phyloP scores from a whole-genome alignment of 1,140 invertebrate species.

The Meloidogyne hapla region DNA sequence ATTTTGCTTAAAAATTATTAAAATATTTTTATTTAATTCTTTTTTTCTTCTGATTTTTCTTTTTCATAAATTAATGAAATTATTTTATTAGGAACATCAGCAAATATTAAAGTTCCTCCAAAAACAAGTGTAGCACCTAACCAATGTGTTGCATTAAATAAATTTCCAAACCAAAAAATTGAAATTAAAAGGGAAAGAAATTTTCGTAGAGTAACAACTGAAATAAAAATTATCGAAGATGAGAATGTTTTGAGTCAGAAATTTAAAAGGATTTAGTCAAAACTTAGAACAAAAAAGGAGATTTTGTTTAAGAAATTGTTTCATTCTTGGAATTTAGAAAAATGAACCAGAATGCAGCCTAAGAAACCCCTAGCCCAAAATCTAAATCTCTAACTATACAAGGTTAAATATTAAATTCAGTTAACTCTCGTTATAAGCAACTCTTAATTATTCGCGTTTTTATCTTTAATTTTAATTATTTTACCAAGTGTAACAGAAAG shows the following conservation, averaged over 20 bases:
- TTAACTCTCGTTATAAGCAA: neutral
- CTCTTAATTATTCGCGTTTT: too few relatives aligned
- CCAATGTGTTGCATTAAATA: slow-evolving; percentile 89
- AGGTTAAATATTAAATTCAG: too few relatives aligned
- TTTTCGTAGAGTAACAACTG: slow-evolving; percentile 87
- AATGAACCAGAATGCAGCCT: too few relatives aligned
- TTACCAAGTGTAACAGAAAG: slow-evolving; percentile 81
- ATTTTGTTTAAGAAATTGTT: too few relatives aligned
- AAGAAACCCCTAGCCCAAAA: too few relatives aligned
- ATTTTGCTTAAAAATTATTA: too few relatives aligned
- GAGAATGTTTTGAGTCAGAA: too few relatives aligned
- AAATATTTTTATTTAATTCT: slow-evolving; percentile 14
- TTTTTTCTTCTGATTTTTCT: neutral
- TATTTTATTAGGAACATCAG: slow-evolving; percentile 28
- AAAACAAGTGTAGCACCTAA: slow-evolving; percentile 86
- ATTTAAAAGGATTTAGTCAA: too few relatives aligned
- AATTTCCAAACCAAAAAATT: slow-evolving; percentile 90
- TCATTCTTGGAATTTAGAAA: too few relatives aligned
- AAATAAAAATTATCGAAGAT: slow-evolving; percentile 6
- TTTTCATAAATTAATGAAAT: neutral
- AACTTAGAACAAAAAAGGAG: too few relatives aligned
- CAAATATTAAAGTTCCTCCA: slow-evolving; percentile 83
- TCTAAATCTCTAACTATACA: too few relatives aligned
- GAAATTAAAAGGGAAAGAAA: slow-evolving; percentile 91
- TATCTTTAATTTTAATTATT: too few relatives aligned